A percentile compares a stretch with the other conserved stretches of the same genome.
Evolutionary conservation across 2,888 invertebrate species (phyloP).

Genomic region (Pammene fasciana): DNA sequence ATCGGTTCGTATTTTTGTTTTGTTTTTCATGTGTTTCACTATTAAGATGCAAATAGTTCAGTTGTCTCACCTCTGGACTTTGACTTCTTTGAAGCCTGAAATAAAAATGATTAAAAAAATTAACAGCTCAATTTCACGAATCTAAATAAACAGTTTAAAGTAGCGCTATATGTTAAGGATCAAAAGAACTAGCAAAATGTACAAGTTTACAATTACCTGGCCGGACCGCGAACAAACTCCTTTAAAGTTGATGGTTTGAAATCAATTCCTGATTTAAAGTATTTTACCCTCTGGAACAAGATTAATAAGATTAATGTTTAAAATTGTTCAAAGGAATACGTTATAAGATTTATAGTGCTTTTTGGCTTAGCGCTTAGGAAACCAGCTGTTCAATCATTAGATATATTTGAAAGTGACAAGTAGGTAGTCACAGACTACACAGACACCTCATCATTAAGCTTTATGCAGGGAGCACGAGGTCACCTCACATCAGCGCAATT

Average conservation of each 20-base stretch:
- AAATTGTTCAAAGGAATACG: no score
- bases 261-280: constrained; percentile 61
- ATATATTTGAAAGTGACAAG: background rate
- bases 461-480: no score
- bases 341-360: no score
- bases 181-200: no score
- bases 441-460: no score
- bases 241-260: constrained; percentile 69
- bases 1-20: no score
- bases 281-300: constrained; percentile 61
- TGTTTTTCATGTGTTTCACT: no score
- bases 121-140: background rate
- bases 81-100: constrained; percentile 54
- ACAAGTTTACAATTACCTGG: constrained; percentile 52
- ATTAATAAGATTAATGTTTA: background rate
- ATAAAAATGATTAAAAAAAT: constrained; percentile 38
- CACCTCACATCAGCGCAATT: no score
- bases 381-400: background rate
- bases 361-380: no score
- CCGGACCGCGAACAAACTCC: constrained; percentile 72
- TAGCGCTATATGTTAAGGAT: no score
- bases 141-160: no score
- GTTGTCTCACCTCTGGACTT: constrained; percentile 48
- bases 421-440: no score
- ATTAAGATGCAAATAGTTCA: background rate